Evolutionary conservation across 2,113 vertebrate species (phyloP).

Genomic region (Planiliza haematocheilus): DNA sequence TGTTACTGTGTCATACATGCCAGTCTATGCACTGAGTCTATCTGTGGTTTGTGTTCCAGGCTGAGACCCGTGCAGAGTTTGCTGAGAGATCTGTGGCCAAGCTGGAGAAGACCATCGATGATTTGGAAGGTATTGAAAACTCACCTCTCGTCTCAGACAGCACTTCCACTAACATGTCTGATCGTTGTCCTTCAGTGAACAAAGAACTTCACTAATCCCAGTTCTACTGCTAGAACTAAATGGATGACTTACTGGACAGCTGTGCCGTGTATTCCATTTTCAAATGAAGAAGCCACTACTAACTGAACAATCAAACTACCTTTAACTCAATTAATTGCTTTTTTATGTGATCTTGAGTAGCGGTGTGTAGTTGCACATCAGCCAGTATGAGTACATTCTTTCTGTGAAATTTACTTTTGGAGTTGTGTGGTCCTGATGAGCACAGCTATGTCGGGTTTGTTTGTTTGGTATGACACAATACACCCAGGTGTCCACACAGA

Average conservation of each 20-base stretch:
- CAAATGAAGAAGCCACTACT: neutral
- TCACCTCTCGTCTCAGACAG: neutral
- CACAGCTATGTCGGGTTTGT: too few relatives aligned
- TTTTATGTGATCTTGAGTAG: neutral
- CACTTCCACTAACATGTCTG: neutral
- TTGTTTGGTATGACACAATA: too few relatives aligned
- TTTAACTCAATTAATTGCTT: neutral
- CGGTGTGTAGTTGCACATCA: too few relatives aligned
- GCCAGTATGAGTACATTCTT: neutral
- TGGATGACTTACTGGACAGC: neutral
- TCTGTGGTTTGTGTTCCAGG: constrained; percentile 78
- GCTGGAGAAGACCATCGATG: constrained; percentile 98
- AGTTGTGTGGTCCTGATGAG: too few relatives aligned
- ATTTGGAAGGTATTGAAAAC: constrained; percentile 92
- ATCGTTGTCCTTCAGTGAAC: neutral
- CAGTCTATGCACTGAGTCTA: neutral
- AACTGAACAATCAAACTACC: neutral
- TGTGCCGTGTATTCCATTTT: neutral
- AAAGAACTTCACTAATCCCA: neutral
- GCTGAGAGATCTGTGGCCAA: constrained; percentile 97
- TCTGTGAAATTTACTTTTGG: too few relatives aligned
- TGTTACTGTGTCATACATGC: neutral
- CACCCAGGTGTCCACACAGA: too few relatives aligned
- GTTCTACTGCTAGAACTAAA: neutral
- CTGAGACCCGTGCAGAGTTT: constrained; percentile 97